Evolutionary conservation across 1,140 invertebrate genomes (phyloP).

Genomic region (Dinoponera quadriceps): DNA sequence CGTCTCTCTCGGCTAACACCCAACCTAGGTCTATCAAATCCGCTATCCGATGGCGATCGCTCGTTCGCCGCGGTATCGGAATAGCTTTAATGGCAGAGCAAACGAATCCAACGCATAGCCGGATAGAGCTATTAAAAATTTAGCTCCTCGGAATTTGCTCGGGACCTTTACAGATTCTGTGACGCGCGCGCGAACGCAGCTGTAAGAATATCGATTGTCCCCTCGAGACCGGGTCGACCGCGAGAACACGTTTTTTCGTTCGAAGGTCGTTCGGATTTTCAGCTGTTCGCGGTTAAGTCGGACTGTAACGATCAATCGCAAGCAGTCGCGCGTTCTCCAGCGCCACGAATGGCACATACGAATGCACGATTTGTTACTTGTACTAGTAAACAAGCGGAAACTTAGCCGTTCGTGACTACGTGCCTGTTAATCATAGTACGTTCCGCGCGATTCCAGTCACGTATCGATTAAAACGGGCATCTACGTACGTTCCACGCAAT

Average conservation of each 20-base stretch:
- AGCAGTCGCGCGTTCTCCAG: background rate
- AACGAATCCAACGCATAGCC: background rate
- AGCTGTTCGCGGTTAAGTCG: background rate
- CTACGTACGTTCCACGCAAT: background rate
- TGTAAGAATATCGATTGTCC: background rate
- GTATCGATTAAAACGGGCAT: conserved; percentile 23
- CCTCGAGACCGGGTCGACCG: background rate
- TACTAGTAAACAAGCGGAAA: background rate
- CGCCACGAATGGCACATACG: background rate
- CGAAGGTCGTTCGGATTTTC: background rate
- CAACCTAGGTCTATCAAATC: conserved; percentile 45
- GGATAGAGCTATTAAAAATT: background rate
- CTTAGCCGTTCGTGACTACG: background rate
- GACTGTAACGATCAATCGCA: background rate
- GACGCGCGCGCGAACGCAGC: background rate
- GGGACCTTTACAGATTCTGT: background rate
- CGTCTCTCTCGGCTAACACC: conserved; percentile 61
- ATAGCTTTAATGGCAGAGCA: background rate
- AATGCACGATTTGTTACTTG: conserved; percentile 8
- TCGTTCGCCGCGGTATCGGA: conserved; percentile 3
- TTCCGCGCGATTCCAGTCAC: background rate
- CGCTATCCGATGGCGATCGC: conserved; percentile 25
- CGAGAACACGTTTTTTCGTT: background rate
- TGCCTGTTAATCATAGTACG: background rate
- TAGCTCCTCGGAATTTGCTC: background rate